These are phyloP conservation scores for Sipha maydis DNA, from an alignment of 2,888 invertebrate species.

Conservation along the genomic window DNA sequence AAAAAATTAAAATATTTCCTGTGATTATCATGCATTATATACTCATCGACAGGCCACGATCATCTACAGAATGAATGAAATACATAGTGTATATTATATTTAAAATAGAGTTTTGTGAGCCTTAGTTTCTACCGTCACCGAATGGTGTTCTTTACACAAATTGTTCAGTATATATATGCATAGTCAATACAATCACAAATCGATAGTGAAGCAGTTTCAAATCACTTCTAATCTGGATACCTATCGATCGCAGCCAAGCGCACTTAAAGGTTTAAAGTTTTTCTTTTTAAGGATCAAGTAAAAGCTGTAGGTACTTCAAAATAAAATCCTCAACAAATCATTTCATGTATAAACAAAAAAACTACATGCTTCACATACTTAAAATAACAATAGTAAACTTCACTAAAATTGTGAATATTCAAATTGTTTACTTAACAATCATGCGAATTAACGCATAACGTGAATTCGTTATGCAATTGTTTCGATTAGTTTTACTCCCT, in stretches of 20 bases:
- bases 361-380: too few relatives aligned
- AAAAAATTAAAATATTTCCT: too few relatives aligned
- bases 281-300: neutral
- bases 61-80: neutral
- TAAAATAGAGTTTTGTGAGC: too few relatives aligned
- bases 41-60: too few relatives aligned
- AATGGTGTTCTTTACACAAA: neutral
- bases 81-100: neutral
- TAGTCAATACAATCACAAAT: neutral
- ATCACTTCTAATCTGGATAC: neutral
- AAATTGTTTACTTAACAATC: neutral
- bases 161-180: neutral
- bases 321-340: neutral
- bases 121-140: neutral
- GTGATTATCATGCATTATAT: too few relatives aligned
- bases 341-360: neutral
- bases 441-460: neutral
- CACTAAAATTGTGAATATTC: neutral
- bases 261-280: neutral
- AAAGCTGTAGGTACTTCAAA: neutral
- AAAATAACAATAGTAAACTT: neutral
- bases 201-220: neutral
- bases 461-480: neutral
- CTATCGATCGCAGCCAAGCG: neutral
- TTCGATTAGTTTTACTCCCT: neutral